Evolutionary conservation across 2,113 vertebrate species (phyloP).

Genomic region (Tamias sibiricus): DNA sequence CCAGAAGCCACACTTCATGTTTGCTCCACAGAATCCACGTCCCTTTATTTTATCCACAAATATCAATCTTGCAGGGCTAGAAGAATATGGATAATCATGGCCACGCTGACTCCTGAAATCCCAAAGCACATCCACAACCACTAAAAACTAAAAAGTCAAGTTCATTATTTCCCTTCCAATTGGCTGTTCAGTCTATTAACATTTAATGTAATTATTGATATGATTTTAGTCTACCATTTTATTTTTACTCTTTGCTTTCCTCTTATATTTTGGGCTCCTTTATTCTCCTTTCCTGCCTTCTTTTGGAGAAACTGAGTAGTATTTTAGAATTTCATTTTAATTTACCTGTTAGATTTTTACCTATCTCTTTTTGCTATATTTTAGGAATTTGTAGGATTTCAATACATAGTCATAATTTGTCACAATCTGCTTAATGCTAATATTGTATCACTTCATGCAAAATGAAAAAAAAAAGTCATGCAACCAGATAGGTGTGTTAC

Average conservation of each 20-base stretch:
- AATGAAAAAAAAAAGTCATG: neutral
- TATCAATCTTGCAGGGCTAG: neutral
- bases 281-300: neutral
- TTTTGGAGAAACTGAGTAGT: neutral
- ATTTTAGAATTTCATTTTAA: neutral
- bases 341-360: conserved; percentile 15
- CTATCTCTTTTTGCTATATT: neutral
- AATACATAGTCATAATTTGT: neutral
- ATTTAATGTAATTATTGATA: neutral
- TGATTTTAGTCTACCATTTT: neutral
- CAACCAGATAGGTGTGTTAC: neutral
- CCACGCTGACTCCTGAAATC: neutral
- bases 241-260: neutral
- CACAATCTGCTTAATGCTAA: neutral
- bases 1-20: neutral
- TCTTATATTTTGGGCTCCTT: neutral
- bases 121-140: neutral
- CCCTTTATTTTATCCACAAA: neutral
- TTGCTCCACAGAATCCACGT: neutral
- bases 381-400: neutral
- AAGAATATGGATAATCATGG: neutral
- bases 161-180: neutral
- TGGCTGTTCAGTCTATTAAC: neutral
- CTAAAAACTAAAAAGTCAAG: neutral
- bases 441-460: neutral